phyloP scores from a whole-genome alignment of 2,113 vertebrate genomes.

The Indicator indicator region DNA sequence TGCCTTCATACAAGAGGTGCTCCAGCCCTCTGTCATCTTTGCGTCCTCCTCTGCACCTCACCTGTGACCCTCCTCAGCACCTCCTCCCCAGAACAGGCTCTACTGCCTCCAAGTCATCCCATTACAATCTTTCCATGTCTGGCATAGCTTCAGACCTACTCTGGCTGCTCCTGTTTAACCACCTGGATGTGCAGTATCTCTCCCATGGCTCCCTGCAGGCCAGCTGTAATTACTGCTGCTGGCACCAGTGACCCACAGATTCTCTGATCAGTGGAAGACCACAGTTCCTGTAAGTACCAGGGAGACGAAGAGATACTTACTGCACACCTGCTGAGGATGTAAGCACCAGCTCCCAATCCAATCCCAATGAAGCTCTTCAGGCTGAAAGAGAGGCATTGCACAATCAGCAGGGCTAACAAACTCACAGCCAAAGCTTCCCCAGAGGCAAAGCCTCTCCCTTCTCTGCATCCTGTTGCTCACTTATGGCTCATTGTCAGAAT shows the following conservation, averaged over 20 bases:
- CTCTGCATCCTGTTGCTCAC: background rate
- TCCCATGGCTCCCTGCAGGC: background rate
- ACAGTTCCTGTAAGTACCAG: background rate
- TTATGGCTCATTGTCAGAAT: background rate
- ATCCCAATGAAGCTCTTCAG: constrained; percentile 92
- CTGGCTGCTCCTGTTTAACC: background rate
- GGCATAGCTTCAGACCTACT: background rate
- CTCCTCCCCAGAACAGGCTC: background rate
- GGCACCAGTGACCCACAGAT: background rate
- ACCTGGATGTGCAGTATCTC: background rate
- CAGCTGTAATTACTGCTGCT: background rate
- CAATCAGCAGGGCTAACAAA: background rate
- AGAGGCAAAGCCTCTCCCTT: background rate
- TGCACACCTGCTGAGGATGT: constrained; percentile 89
- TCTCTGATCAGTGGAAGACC: background rate
- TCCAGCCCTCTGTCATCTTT: too few relatives aligned
- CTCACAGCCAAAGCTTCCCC: background rate
- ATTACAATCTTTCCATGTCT: background rate
- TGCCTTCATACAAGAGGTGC: too few relatives aligned
- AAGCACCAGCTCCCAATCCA: constrained; percentile 90
- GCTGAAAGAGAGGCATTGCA: constrained; percentile 75
- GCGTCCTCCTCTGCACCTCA: too few relatives aligned
- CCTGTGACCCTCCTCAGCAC: too few relatives aligned
- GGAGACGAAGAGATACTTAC: constrained; percentile 79
- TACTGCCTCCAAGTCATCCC: background rate